Evolutionary conservation across 2,797 vertebrate genomes (phyloP).

Genomic region (Phrynocephalus forsythii): DNA sequence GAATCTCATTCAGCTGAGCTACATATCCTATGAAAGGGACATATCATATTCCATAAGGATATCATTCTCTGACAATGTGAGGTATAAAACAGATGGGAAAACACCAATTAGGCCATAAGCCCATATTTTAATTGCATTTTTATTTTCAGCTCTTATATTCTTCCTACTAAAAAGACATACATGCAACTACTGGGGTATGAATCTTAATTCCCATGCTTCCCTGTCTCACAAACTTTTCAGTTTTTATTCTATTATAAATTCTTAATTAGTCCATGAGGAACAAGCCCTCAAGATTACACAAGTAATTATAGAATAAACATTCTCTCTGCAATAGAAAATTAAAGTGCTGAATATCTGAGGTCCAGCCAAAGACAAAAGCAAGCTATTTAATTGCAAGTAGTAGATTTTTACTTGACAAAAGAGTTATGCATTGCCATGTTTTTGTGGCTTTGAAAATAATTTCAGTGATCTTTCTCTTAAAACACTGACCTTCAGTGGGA

Average conservation of each 20-base stretch:
- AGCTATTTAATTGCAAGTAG: slow-evolving; percentile 11
- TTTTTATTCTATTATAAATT: slow-evolving; percentile 6
- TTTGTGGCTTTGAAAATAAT: slow-evolving; percentile 22
- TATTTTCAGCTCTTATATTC: too few species aligned
- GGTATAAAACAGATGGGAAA: too few species aligned
- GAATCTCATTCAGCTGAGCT: background rate
- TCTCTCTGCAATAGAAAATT: slow-evolving; percentile 10
- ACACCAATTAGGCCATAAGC: background rate
- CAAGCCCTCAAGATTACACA: background rate
- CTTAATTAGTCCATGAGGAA: background rate
- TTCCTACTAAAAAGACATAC: background rate
- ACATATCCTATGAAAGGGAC: background rate
- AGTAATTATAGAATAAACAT: slow-evolving; percentile 33
- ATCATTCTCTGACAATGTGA: background rate
- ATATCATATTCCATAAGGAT: background rate
- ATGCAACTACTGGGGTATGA: background rate
- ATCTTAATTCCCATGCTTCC: background rate
- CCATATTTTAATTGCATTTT: background rate
- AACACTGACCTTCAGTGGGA: background rate
- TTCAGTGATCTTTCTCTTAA: slow-evolving; percentile 8
- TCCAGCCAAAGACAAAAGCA: slow-evolving; percentile 1
- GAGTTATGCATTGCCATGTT: background rate
- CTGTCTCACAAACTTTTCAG: background rate
- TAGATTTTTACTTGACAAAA: background rate
- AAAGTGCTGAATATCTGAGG: background rate